Conservation (phyloP, 2,888 invertebrate species). For the Trachelus stipa region DNA sequence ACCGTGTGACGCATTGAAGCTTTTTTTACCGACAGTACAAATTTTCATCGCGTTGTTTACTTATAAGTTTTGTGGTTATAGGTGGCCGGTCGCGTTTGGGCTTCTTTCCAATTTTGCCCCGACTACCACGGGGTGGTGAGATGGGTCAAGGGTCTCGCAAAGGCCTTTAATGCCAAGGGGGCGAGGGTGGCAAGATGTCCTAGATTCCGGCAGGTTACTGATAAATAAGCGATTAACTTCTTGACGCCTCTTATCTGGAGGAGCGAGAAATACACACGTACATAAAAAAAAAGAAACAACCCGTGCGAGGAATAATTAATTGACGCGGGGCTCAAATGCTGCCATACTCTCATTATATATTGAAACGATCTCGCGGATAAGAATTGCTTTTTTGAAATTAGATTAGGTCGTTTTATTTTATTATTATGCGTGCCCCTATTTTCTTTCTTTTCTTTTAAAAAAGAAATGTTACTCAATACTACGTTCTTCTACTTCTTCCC, state of each 20-base stretch:
- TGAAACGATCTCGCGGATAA: background rate
- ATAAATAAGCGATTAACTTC: background rate
- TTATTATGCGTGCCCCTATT: background rate
- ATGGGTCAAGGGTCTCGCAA: background rate
- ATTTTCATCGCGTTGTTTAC: conserved; percentile 32
- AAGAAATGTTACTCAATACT: background rate
- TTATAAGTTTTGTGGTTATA: conserved; percentile 12
- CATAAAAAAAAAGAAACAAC: background rate
- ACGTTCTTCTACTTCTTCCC: background rate
- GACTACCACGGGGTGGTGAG: background rate
- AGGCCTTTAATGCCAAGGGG: background rate
- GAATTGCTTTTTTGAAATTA: conserved; percentile 21
- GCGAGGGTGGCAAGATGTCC: background rate
- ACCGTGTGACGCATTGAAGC: conserved; percentile 22
- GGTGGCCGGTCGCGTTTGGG: background rate
- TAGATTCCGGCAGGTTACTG: background rate
- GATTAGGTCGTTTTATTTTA: conserved; percentile 22
- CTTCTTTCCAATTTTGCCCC: background rate
- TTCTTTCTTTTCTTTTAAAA: too few relatives aligned
- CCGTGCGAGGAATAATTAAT: background rate
- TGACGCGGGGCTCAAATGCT: background rate
- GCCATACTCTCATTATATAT: background rate
- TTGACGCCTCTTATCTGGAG: background rate
- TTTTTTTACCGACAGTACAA: conserved; percentile 43
- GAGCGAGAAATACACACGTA: background rate